These are phyloP conservation scores for Drosophila subpulchrella DNA, from an alignment of 1,140 invertebrate species.

Conservation along the genomic window DNA sequence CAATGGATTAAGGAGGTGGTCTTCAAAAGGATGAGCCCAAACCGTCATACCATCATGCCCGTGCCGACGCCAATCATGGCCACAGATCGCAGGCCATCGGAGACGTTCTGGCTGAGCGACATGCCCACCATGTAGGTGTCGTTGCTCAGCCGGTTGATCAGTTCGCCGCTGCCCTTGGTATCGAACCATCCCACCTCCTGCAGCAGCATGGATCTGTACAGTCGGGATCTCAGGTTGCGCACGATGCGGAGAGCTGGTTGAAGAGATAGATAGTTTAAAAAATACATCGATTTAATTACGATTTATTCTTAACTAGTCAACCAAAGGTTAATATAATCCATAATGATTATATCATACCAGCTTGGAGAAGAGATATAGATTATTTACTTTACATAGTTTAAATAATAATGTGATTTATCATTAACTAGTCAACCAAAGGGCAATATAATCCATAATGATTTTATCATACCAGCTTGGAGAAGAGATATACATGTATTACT, in stretches of 20 bases:
- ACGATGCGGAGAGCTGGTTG: slow-evolving; percentile 89
- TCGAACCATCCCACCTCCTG: slow-evolving; percentile 98
- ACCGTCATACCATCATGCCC: slow-evolving; percentile 93
- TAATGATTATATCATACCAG: no score
- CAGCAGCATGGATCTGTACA: slow-evolving; percentile 93
- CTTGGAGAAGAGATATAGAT: no score
- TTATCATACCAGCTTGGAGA: no score
- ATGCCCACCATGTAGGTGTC: slow-evolving; percentile 97
- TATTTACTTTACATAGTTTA: no score
- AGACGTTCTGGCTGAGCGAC: slow-evolving; percentile 96
- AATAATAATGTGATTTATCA: no score
- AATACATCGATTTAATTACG: no score
- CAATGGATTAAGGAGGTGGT: background rate
- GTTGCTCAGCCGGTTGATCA: slow-evolving; percentile 95
- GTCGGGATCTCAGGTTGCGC: slow-evolving; percentile 90
- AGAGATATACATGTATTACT: no score
- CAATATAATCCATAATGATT: no score
- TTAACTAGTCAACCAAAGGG: no score
- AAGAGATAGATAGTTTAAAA: no score
- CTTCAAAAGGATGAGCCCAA: background rate
- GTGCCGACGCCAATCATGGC: slow-evolving; percentile 94
- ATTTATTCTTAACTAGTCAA: no score
- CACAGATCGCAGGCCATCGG: slow-evolving; percentile 94
- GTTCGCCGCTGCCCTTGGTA: slow-evolving; percentile 96
- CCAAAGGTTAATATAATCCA: no score